A percentile compares a stretch with the other conserved stretches of the same genome.
Evolutionary conservation across 2,113 vertebrate genomes (phyloP).

Genomic region (Zosterops hypoxanthus): DNA sequence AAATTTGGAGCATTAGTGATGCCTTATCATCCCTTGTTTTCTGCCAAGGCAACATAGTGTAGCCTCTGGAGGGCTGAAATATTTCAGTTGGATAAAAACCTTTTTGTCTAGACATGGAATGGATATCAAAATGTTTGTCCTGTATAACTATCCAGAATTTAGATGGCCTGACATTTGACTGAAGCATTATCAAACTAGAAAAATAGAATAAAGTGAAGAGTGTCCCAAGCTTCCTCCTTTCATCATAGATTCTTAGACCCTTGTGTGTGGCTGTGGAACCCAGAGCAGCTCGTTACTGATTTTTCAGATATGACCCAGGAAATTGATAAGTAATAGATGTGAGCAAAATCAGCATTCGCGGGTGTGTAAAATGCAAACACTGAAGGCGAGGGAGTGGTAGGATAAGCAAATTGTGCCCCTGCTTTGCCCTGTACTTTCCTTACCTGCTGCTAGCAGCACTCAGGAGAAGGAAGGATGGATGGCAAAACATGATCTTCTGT

Average conservation of each 20-base stretch:
- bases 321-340: neutral
- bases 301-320: neutral
- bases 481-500: neutral
- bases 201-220: neutral
- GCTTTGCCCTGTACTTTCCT: neutral
- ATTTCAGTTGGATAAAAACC: neutral
- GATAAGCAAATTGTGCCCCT: neutral
- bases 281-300: rapidly evolving
- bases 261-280: neutral
- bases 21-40: neutral
- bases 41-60: neutral
- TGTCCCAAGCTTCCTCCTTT: neutral
- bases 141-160: neutral
- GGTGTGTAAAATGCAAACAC: neutral
- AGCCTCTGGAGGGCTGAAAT: neutral
- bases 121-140: neutral
- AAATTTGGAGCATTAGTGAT: neutral
- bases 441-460: neutral
- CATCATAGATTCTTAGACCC: neutral
- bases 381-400: neutral
- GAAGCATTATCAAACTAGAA: neutral
- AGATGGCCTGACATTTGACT: neutral
- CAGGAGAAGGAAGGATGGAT: neutral
- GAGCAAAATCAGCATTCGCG: neutral
- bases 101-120: neutral